Conservation (phyloP, 2,113 vertebrate species). For the Hippolais icterina region DNA sequence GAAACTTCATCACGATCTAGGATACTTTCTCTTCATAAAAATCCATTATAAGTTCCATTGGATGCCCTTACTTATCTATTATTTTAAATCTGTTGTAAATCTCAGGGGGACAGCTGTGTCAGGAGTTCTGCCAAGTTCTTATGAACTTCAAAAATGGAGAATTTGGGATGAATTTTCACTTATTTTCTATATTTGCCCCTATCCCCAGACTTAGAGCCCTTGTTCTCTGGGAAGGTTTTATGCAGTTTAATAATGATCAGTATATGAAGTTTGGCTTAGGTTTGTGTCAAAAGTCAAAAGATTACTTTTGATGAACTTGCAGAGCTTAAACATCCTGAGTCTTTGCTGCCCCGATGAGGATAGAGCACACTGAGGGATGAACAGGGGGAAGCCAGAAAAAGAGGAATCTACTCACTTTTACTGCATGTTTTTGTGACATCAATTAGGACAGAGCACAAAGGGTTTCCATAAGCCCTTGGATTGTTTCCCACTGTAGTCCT, state of each 20-base stretch:
- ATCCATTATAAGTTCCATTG: neutral
- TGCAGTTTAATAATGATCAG: neutral
- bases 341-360: neutral
- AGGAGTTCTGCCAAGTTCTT: neutral
- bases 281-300: neutral
- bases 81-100: neutral
- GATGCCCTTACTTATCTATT: neutral
- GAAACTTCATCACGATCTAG: neutral
- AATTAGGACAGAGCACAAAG: neutral
- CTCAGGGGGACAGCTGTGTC: neutral
- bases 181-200: neutral
- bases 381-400: neutral
- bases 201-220: neutral
- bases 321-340: neutral
- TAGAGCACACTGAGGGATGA: neutral
- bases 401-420: neutral
- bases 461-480: neutral
- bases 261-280: neutral
- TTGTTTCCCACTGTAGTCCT: neutral
- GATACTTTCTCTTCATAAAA: neutral
- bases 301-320: neutral
- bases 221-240: neutral
- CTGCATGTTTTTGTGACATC: neutral
- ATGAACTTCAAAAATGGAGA: neutral
- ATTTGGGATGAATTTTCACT: neutral